Evolutionary conservation across 2,888 invertebrate genomes (phyloP), one percentile per base, ranked within the genome.

Genomic region (Drosophila yooni): DNA sequence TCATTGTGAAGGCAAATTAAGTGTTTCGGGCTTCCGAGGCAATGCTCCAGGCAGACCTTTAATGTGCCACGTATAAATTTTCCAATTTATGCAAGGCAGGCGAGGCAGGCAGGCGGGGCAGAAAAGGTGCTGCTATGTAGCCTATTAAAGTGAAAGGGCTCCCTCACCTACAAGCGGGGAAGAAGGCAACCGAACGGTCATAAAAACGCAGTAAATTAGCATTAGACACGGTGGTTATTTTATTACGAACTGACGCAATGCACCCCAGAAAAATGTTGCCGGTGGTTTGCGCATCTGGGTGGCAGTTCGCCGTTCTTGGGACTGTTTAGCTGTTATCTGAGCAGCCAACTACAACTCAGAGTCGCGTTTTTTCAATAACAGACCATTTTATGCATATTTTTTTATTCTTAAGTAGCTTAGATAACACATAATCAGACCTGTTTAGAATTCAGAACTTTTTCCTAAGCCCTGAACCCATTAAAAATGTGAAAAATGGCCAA

Each of bases 151-250:
- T 53, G 56, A 79, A 78, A 74, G 83, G 68, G 58, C 77, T 76
- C 33, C 46, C 57, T 31, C 25, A 21, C 3, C 43, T 7, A 40
- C 13, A 38, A 29, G 2, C 38, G 31, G n/a, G 48, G 53, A 56
- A 53, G 46, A 59, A 33, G 27, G 57, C 46, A 50, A 50, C 69
- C 61, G 76, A 67, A 68, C 65, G 51, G 62, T 74, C 66, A 81
- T 78, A 74, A 70, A 82, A 84, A 79, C 73, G 77, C 79, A 84
- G 84, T 89, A 87, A 87, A 87, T 87, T 89, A 87, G 82, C 79
- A 89, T 89, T 83, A 87, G 84, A 80, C 79, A 71, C 74, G 72
- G 78, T 83, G 76, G 82, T 78, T 78, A 83, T 88, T 86, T 83
- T 76, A 74, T 70, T 83, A 78, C 73, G 58, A 73, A 67, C 78